Evolutionary conservation across 2,888 invertebrate genomes (phyloP), one percentile per base, ranked within the genome.

Genomic region (Drosophila maculinotata): DNA sequence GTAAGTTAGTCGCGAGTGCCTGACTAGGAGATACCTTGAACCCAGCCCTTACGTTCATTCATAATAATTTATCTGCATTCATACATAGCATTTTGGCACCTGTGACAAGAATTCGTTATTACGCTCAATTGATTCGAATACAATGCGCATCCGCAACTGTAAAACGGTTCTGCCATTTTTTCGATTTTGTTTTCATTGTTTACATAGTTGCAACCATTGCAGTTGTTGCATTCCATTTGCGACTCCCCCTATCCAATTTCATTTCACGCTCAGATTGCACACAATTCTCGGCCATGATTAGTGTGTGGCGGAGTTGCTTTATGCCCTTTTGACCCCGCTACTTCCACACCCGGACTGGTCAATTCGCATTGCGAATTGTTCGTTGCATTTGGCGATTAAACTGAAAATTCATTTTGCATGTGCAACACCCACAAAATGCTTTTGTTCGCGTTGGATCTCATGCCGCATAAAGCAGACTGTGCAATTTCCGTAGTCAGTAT

Each of bases 341-440:
- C 7, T 23, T 25, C 38, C 10, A 25, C 9, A 12, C 38, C 38
- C 36, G 6, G 20, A 12, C 23, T 52, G 56, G 41, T 31, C 57
- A 45, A 64, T 57, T 69, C 63, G 41, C 36, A 30, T 17, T n/a
- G 10, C 14, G 49, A 26, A 28, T 25, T 39, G 14, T 42, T 35
- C n/a, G 23, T 33, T n/a, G 28, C 26, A 36, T 17, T 33, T 52
- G 70, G 66, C 30, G 30, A 59, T 56, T 54, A 76, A 53, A 30
- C 35, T 59, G 42, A 36, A 56, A 59, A 57, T 76, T 68, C 49
- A 72, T 74, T 76, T 72, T 56, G 38, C 47, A 38, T 39, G 48
- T 49, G 41, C 25, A 45, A 45, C 25, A 62, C 56, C 54, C 62
- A 58, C 48, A 35, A 44, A 12, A 8, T 41, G 45, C 56, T 49